phyloP scores from a whole-genome alignment of 2,113 vertebrate species.

The Capra hircus region DNA sequence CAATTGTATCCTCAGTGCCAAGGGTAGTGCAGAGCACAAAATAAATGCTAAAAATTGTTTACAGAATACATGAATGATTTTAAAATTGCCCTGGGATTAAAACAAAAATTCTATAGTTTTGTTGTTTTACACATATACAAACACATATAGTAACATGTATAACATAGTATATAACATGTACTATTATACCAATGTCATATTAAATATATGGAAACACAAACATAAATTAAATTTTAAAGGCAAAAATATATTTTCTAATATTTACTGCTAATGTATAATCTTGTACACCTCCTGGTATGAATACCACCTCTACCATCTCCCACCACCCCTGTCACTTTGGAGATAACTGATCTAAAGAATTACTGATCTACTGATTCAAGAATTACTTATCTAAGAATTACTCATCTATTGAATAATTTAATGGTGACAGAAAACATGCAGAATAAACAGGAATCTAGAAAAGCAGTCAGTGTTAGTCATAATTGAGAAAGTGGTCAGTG shows the following conservation, averaged over 20 bases:
- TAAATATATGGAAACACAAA: not conserved
- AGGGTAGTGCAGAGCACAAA: not conserved
- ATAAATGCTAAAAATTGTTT: not conserved
- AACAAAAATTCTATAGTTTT: not conserved
- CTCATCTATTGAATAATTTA: not conserved
- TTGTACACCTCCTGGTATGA: not conserved
- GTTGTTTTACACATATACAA: not conserved
- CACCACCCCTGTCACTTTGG: not conserved
- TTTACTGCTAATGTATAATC: not conserved
- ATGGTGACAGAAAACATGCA: not conserved
- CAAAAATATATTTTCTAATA: not conserved
- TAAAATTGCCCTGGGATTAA: not conserved
- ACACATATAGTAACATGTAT: not conserved
- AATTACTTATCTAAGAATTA: not conserved
- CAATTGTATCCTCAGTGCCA: not conserved
- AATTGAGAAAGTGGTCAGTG: not conserved
- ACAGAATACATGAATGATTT: not conserved
- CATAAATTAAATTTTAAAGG: not conserved
- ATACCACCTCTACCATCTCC: not conserved
- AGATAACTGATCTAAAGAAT: not conserved
- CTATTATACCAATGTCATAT: not conserved
- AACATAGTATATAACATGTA: not conserved
- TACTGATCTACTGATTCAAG: not conserved
- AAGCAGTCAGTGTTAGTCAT: not conserved
- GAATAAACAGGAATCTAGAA: not conserved